These are phyloP conservation scores for Linurgus olivaceus DNA, from an alignment of 2,797 vertebrate genomes.

Conservation along the genomic window DNA sequence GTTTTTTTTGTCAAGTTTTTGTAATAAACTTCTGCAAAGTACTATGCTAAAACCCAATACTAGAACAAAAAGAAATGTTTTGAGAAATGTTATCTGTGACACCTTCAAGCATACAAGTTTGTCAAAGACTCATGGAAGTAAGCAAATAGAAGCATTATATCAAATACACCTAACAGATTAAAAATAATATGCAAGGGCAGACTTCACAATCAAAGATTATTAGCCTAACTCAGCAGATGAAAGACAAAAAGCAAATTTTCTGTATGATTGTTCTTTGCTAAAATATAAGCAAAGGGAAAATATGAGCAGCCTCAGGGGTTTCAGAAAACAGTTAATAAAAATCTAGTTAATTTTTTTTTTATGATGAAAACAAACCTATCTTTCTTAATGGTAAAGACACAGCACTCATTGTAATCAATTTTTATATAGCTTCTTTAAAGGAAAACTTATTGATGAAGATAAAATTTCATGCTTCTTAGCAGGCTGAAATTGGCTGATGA, in stretches of 20 bases:
- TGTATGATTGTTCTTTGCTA: background rate
- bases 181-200: background rate
- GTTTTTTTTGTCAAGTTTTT: background rate
- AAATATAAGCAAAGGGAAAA: background rate
- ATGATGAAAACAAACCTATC: slow-evolving; percentile 38
- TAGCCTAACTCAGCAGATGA: background rate
- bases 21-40: background rate
- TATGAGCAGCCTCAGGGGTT: background rate
- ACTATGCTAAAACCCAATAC: background rate
- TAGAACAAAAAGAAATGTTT: background rate
- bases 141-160: background rate
- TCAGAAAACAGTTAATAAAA: slow-evolving; percentile 55
- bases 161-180: background rate
- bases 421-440: slow-evolving; percentile 11
- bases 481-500: background rate
- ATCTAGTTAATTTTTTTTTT: background rate
- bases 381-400: slow-evolving; percentile 1
- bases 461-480: slow-evolving; percentile 27
- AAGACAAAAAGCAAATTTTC: background rate
- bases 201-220: background rate
- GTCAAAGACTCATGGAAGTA: background rate
- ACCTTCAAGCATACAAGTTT: background rate
- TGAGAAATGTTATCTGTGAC: background rate
- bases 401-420: slow-evolving; percentile 2
- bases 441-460: slow-evolving; percentile 26